Base-by-base conservation (phyloP, 2,797 vertebrate genomes). In the Anomalospiza imberbis region DNA sequence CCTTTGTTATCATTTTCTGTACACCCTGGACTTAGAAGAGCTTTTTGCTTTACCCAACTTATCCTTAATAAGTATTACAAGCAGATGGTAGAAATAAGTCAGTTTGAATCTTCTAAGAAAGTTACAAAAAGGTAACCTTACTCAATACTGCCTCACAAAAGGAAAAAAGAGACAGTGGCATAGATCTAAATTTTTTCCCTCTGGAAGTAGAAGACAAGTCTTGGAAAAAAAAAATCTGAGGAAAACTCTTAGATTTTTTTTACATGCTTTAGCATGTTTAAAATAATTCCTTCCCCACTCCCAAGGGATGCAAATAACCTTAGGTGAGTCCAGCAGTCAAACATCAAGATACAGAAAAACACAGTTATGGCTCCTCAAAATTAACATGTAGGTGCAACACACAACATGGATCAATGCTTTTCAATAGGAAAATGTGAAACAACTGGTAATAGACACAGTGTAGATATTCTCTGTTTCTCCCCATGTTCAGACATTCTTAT, bases 51-150 rank as follows among this genome's bases (percentile, higher is more conserved):
- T 85, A 77, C 53, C 73, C 58, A 86, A 2, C 18, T 48, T 66
- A 57, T 6, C 28, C 28, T 81, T 83, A 65, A 3, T 21, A 63
- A 78, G 38, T 71, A 75, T 20, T 29, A 70, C 29, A 86, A 86
- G 74, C 55, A 94, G 77, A 66, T 55, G 57, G 29, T 22, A 86
- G 63, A 95, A 93, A 88, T 62, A 73, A 86, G 67, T 58, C 54
- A 71, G 66, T 54, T 72, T 51, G 47, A 36, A 70, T 18, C 32
- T 72, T 77, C 62, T 45, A 77, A 74, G 38, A 26, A 75, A 68
- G 29, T 32, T 20, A 50, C 6, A 13, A 45, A 54, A 83, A 83
- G 21, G 6, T 54, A 94, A 73, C 45, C 11, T 54, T 32, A 40
- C 3, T 13, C 47, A 76, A 18, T 7, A 53, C 13, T 42, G 45